phyloP scores from a whole-genome alignment of 2,113 vertebrate genomes.

The Rhombomys opimus region DNA sequence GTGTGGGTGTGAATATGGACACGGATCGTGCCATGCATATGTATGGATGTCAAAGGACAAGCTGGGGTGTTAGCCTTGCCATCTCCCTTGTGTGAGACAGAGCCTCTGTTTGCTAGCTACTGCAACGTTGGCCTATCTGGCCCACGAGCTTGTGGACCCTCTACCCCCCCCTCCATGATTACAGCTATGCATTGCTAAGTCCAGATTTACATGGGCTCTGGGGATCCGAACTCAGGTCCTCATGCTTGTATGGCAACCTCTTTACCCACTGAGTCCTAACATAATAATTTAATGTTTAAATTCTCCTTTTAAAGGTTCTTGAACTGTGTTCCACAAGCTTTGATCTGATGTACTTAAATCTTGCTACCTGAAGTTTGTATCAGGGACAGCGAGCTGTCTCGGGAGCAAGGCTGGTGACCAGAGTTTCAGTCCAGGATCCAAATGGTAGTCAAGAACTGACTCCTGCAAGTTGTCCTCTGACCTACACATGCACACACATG shows the following conservation, averaged over 20 bases:
- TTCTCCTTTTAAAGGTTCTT: not conserved
- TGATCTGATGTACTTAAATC: not conserved
- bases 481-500: not conserved
- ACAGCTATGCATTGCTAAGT: not conserved
- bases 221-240: not conserved
- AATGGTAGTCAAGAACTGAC: not conserved
- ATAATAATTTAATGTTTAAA: not conserved
- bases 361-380: too few species aligned
- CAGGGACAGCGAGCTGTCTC: not conserved
- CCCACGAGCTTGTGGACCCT: not conserved
- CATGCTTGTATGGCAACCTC: not conserved
- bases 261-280: not conserved
- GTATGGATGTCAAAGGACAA: not conserved
- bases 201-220: not conserved
- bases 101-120: not conserved
- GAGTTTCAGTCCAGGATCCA: not conserved
- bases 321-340: not conserved
- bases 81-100: not conserved
- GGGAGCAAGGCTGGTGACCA: not conserved
- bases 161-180: not conserved
- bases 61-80: not conserved
- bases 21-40: not conserved
- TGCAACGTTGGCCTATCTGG: not conserved
- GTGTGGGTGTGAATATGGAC: not conserved
- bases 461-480: not conserved